A percentile compares a stretch with the other conserved stretches of the same genome.
phyloP scores from a whole-genome alignment of 2,113 vertebrate species.

The Todiramphus saurophagus region DNA sequence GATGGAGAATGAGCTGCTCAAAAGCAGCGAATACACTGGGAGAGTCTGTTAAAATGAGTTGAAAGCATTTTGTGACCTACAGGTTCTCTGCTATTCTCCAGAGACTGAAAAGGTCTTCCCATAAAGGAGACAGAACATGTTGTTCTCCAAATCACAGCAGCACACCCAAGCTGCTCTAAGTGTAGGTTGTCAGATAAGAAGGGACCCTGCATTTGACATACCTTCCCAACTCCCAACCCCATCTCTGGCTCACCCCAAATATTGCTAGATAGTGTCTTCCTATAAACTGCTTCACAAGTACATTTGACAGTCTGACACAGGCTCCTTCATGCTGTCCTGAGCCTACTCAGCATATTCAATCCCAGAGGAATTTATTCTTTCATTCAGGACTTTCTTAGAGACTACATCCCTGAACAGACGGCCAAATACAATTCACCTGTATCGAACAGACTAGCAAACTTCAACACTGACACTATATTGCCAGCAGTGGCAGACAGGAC shows the following conservation, averaged over 20 bases:
- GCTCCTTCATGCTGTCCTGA: not conserved
- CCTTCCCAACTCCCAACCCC: not conserved
- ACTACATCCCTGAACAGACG: not conserved
- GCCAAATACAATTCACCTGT: not conserved
- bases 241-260: not conserved
- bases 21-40: not conserved
- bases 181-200: not conserved
- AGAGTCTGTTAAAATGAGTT: not conserved
- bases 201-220: not conserved
- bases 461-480: not conserved
- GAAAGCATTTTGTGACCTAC: not conserved
- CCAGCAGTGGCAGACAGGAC: not conserved
- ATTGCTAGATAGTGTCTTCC: accelerated
- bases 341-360: not conserved
- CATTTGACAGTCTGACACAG: not conserved
- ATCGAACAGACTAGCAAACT: not conserved
- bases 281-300: not conserved
- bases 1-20: not conserved
- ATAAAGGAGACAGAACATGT: not conserved
- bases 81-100: not conserved
- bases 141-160: not conserved
- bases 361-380: not conserved
- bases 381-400: accelerated
- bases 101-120: not conserved
- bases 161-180: not conserved